phyloP scores from a whole-genome alignment of 2,113 vertebrate genomes.

The Petrocephalus zakoni region DNA sequence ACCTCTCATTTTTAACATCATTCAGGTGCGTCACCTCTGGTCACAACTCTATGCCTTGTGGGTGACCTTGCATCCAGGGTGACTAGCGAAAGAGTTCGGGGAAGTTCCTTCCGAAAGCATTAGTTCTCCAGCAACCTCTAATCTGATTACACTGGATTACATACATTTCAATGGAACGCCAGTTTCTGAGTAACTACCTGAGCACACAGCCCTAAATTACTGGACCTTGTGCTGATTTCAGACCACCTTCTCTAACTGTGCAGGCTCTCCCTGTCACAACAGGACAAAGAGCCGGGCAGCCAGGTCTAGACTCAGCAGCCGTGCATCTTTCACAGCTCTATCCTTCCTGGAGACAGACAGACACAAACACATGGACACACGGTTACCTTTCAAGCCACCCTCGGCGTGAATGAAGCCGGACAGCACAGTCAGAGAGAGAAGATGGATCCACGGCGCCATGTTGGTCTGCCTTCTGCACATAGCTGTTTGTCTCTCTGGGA shows the following conservation, averaged over 20 bases:
- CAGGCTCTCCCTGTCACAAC: not conserved
- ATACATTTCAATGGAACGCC: not conserved
- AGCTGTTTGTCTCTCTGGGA: not conserved
- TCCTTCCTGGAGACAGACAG: not conserved
- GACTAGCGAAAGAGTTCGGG: not conserved
- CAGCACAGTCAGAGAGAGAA: conserved; percentile 35
- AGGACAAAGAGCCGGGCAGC: not conserved
- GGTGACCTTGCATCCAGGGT: not conserved
- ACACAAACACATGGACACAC: too few relatives aligned
- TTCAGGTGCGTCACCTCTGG: not conserved
- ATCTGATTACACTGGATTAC: not conserved
- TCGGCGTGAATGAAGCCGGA: conserved; percentile 38
- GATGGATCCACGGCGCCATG: conserved; percentile 40
- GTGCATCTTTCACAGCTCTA: not conserved
- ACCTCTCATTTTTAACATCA: not conserved
- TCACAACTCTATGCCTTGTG: not conserved
- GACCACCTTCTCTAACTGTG: not conserved
- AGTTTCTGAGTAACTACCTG: not conserved
- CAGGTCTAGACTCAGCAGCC: too few relatives aligned
- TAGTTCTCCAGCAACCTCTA: not conserved
- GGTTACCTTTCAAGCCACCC: conserved; percentile 44
- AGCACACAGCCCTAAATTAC: not conserved
- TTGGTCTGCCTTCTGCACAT: not conserved
- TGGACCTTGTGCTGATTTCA: not conserved
- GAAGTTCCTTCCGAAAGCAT: not conserved